Percentiles rank a stretch among this genome's conserved stretches.
These are phyloP conservation scores for Pedicia rivosa DNA, from an alignment of 2,888 invertebrate species.

Conservation along the genomic window DNA sequence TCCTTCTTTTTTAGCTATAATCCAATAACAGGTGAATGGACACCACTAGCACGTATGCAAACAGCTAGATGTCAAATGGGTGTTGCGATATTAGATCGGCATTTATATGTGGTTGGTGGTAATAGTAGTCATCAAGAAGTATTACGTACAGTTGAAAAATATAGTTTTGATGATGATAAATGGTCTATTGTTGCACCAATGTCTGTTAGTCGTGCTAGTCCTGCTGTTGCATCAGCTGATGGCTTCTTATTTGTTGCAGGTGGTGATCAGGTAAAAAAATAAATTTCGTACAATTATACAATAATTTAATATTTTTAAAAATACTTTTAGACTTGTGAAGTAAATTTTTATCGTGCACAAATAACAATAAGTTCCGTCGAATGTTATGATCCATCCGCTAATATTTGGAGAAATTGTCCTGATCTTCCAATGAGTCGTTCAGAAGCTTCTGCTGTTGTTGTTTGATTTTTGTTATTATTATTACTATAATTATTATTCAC, in stretches of 20 bases:
- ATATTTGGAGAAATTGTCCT: conserved; percentile 63
- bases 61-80: conserved; percentile 79
- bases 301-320: neutral
- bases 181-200: conserved; percentile 66
- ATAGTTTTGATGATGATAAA: conserved; percentile 33
- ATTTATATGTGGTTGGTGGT: conserved; percentile 78
- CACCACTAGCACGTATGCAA: conserved; percentile 56
- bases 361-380: conserved; percentile 72
- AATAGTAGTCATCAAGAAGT: conserved; percentile 68
- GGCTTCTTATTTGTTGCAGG: conserved; percentile 71
- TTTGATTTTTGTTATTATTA: too few species aligned
- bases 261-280: conserved; percentile 49
- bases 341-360: conserved; percentile 70
- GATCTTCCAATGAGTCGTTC: conserved; percentile 70
- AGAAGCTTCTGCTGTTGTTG: conserved; percentile 74
- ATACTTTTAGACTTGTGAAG: conserved; percentile 43
- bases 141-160: conserved; percentile 62
- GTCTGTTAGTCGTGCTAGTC: conserved; percentile 60
- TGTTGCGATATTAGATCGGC: conserved; percentile 66
- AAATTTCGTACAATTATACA: neutral
- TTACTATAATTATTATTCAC: too few species aligned
- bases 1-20: too few species aligned
- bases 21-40: conserved; percentile 70
- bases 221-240: conserved; percentile 72
- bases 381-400: conserved; percentile 62